Evolutionary conservation across 2,888 invertebrate species (phyloP).

Genomic region (Mycalesis mineus): DNA sequence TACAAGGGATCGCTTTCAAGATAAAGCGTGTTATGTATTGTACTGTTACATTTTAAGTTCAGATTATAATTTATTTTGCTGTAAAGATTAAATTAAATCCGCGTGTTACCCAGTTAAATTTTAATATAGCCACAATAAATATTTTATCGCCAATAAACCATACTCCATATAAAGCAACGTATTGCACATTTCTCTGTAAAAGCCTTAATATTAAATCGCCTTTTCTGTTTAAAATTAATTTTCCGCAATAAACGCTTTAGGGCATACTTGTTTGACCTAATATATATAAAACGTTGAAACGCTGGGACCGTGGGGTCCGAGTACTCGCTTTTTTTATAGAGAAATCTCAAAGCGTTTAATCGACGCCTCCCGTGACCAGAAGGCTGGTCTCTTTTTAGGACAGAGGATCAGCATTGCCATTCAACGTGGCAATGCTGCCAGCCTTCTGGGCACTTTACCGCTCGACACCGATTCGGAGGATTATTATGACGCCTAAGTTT

Average conservation of each 20-base stretch:
- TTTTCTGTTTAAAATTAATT: not conserved
- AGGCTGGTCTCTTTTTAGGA: no score
- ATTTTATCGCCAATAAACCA: constrained; percentile 1
- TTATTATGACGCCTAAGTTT: no score
- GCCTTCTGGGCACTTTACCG: no score
- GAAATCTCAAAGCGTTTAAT: no score
- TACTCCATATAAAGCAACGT: not conserved
- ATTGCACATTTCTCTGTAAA: not conserved
- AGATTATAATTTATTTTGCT: constrained; percentile 6
- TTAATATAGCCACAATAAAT: not conserved
- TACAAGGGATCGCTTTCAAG: constrained; percentile 34
- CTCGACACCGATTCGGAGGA: no score
- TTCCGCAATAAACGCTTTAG: not conserved
- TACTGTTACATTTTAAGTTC: constrained; percentile 30
- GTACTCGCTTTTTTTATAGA: no score
- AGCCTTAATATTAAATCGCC: not conserved
- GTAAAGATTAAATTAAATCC: not conserved
- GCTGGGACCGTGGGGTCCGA: no score
- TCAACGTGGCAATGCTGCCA: no score
- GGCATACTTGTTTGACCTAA: no score
- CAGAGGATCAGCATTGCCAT: no score
- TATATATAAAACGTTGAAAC: no score
- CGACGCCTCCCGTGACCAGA: no score
- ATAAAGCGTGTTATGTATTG: constrained; percentile 27
- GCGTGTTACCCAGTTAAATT: not conserved